These are phyloP conservation scores for Pinna nobilis DNA, from an alignment of 1,140 invertebrate genomes.

Conservation along the genomic window DNA sequence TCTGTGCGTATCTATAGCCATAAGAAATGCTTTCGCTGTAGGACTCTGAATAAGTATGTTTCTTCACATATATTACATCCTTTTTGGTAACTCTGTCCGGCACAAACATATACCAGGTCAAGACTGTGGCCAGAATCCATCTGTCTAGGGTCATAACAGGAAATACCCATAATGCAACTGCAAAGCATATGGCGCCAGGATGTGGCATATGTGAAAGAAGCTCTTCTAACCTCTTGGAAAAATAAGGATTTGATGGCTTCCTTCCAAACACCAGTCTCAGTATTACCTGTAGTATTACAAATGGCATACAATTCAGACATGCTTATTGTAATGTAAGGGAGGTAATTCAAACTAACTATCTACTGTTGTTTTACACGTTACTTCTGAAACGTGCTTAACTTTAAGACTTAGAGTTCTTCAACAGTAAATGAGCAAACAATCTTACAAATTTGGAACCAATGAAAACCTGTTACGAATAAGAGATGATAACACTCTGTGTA, in stretches of 20 bases:
- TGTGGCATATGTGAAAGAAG: constrained; percentile 48
- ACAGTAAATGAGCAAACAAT: too few species aligned
- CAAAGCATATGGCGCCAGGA: constrained; percentile 36
- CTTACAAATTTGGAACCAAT: too few species aligned
- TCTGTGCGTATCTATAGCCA: too few species aligned
- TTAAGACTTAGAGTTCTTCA: too few species aligned
- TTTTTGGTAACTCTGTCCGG: neutral
- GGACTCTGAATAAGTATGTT: too few species aligned
- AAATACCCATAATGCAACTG: constrained; percentile 48
- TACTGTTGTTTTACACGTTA: too few species aligned
- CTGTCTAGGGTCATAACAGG: constrained; percentile 53
- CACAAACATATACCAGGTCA: constrained; percentile 29
- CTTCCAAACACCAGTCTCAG: neutral
- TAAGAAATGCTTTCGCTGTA: too few species aligned
- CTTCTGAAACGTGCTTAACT: too few species aligned
- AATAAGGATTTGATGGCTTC: neutral
- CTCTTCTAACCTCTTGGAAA: neutral
- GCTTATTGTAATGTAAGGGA: neutral
- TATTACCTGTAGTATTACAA: neutral
- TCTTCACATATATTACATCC: too few species aligned
- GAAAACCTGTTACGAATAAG: too few species aligned
- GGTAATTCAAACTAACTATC: too few species aligned
- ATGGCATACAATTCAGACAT: neutral
- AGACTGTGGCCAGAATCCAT: constrained; percentile 40
- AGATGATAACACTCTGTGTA: too few species aligned